Evolutionary conservation across 2,113 vertebrate genomes (phyloP).

Genomic region (Plectropomus leopardus): DNA sequence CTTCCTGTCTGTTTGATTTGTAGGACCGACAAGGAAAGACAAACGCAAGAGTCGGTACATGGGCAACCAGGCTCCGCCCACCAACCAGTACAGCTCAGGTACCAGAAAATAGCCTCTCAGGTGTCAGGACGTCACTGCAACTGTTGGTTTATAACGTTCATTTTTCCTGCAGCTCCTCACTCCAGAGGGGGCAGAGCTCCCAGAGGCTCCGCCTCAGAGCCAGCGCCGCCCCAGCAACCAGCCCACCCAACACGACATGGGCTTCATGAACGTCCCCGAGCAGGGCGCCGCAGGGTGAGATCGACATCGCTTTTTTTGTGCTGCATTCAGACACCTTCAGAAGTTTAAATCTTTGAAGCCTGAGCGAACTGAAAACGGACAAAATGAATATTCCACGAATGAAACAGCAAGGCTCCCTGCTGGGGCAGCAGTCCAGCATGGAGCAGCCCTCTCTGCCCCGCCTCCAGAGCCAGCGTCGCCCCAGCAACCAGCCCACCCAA

Average conservation of each 20-base stretch:
- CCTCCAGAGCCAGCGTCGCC: conserved; percentile 67
- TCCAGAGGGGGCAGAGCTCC: conserved; percentile 11
- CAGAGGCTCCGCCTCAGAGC: conserved; percentile 53
- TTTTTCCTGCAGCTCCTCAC: conserved; percentile 27
- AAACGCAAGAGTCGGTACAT: conserved; percentile 84
- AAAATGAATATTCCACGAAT: too few species aligned
- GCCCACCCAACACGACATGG: conserved; percentile 71
- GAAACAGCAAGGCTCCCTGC: conserved; percentile 75
- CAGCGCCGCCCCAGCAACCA: conserved; percentile 43
- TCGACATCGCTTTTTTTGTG: too few species aligned
- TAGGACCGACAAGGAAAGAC: conserved; percentile 87
- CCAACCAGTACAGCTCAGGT: conserved; percentile 65
- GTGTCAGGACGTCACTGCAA: rapidly evolving
- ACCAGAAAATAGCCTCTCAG: neutral
- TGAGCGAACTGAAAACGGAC: too few species aligned
- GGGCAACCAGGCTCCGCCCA: conserved; percentile 20
- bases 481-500: neutral
- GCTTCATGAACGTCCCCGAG: conserved; percentile 89
- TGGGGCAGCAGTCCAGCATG: conserved; percentile 84
- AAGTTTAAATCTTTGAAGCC: too few species aligned
- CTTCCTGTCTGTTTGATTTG: conserved; percentile 9
- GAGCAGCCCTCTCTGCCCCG: conserved; percentile 88
- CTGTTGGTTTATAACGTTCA: neutral
- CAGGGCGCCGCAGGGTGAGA: conserved; percentile 89
- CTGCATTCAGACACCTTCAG: too few species aligned